Percentiles rank a stretch among this genome's conserved stretches.
These are phyloP conservation scores for Drosophila kepulauana DNA, from an alignment of 1,140 invertebrate genomes.

Conservation along the genomic window DNA sequence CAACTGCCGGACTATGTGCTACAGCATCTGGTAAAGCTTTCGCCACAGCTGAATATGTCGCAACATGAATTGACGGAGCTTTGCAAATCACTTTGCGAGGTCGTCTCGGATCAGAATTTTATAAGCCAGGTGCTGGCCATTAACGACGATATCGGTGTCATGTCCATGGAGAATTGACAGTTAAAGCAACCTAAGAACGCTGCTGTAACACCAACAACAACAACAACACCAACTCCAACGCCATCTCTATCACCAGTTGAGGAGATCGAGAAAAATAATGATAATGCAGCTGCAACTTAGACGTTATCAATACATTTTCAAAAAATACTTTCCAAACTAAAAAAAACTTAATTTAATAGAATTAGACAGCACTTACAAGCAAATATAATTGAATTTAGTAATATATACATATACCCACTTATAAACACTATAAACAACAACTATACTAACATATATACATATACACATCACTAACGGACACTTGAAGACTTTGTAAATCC, in stretches of 20 bases:
- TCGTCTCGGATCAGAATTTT: conserved; percentile 91
- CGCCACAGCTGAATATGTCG: conserved; percentile 89
- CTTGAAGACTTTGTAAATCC: conserved; percentile 43
- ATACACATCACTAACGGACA: conserved; percentile 27
- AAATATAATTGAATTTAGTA: conserved; percentile 69
- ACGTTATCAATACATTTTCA: conserved; percentile 53
- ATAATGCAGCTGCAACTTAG: conserved; percentile 71
- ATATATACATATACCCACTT: conserved; percentile 41
- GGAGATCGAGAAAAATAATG: conserved; percentile 26
- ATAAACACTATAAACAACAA: conserved; percentile 30
- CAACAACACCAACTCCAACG: not conserved
- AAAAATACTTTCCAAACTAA: conserved; percentile 49
- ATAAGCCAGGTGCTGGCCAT: conserved; percentile 90
- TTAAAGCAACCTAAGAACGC: conserved; percentile 80
- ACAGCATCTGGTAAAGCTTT: conserved; percentile 88
- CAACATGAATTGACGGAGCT: conserved; percentile 88
- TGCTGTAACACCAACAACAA: conserved; percentile 48
- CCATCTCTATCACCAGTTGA: conserved; percentile 12
- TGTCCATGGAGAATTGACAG: conserved; percentile 91
- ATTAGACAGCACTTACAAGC: conserved; percentile 57
- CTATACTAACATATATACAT: conserved; percentile 28
- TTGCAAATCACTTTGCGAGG: conserved; percentile 88
- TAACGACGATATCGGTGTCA: conserved; percentile 90
- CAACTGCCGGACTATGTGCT: conserved; percentile 88
- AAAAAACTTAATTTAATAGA: conserved; percentile 51